These are phyloP conservation scores for Garra rufa DNA, from an alignment of 2,113 vertebrate genomes.

Conservation along the genomic window DNA sequence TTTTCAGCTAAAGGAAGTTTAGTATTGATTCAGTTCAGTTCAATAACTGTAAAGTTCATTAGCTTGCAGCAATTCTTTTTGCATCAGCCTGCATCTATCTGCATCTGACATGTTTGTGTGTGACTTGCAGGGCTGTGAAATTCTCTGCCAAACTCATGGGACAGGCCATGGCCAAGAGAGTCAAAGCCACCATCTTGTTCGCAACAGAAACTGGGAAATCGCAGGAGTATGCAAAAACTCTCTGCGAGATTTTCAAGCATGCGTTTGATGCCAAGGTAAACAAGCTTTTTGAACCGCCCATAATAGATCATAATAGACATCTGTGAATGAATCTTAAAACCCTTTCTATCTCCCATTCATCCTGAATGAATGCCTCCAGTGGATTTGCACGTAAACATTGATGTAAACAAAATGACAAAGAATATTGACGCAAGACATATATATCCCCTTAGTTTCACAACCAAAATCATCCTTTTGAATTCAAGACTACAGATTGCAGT, in stretches of 20 bases:
- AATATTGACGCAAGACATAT: neutral
- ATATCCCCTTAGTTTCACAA: neutral
- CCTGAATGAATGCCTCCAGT: neutral
- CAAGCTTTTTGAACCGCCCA: neutral
- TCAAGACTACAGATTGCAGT: slow-evolving; percentile 19
- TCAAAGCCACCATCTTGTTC: slow-evolving; percentile 96
- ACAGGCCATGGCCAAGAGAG: slow-evolving; percentile 97
- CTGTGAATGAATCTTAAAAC: neutral
- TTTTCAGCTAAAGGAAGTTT: neutral
- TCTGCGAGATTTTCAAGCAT: slow-evolving; percentile 98
- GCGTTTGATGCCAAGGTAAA: slow-evolving; percentile 97
- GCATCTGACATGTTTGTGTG: neutral
- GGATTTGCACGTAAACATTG: neutral
- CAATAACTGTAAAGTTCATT: neutral
- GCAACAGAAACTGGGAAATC: slow-evolving; percentile 97
- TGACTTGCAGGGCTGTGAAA: slow-evolving; percentile 88
- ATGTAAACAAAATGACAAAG: slow-evolving; percentile 8
- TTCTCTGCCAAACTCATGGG: slow-evolving; percentile 99
- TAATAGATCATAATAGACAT: neutral
- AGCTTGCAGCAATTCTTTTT: neutral
- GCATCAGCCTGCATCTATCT: too few relatives aligned
- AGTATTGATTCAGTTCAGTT: neutral
- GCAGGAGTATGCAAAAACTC: slow-evolving; percentile 93
- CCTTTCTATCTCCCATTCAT: neutral
- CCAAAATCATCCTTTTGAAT: neutral